Base-by-base conservation (phyloP, 2,797 vertebrate genomes). In the Varecia variegata region DNA sequence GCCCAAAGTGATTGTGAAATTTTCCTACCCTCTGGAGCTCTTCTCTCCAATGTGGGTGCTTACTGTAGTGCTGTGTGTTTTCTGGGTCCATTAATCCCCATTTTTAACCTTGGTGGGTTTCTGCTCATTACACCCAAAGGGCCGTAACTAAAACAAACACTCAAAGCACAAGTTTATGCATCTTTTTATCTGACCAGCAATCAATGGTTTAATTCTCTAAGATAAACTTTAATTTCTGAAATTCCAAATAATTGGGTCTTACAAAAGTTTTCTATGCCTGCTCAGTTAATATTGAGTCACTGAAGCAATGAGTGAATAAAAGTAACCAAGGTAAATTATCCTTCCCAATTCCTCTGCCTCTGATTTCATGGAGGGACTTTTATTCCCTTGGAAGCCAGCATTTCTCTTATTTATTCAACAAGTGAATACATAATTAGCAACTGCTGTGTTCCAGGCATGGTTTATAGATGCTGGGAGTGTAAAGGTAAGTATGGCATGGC, bases 401-500 rank as follows among this genome's bases (percentile, higher is more conserved):
- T 86, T 83, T 87, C 56, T 80, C 67, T 87, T 82, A 76, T 58
- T 93, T 50, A 68, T 47, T 94, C 30, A 80, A 3, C 60, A 93
- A 94, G 47, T 70, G 45, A 95, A 58, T 90, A 32, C 43, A 7
- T 89, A 95, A 91, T 54, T 68, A 77, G 62, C 23, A 54, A 15
- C n/a, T 86, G 65, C 92, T 95, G 0, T 90, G 62, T 79, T 79
- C 43, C 52, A 47, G 50, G 65, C 45, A 43, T 80, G 74, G 35
- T 81, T 87, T 91, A 90, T 84, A 47, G 73, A 30, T 12, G 3
- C 65, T 50, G 2, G 38, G 65, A 68, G 76, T 82, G 65, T 90
- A 50, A 96, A 92, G 77, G 85, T 88, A 90, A 93, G n/a, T 7
- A 89, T 79, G 45, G n/a, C 38, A 7, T 23, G 92, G 67, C 68